These are phyloP conservation scores for Pomacea canaliculata DNA, from an alignment of 2,888 invertebrate genomes.

Conservation along the genomic window DNA sequence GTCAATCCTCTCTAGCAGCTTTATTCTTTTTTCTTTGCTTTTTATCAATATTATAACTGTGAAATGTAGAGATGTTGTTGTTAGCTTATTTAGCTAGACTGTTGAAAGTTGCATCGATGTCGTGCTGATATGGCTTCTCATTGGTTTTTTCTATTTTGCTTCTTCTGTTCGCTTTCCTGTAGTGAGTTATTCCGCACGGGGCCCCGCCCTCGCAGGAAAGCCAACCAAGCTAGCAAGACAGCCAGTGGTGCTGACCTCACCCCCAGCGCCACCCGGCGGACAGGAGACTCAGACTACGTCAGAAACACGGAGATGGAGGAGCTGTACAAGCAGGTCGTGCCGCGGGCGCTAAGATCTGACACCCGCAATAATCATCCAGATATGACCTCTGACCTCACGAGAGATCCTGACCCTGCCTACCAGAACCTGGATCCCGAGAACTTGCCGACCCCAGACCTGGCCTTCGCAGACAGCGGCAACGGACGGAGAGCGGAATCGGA, in stretches of 20 bases:
- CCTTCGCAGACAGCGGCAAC: too few relatives aligned
- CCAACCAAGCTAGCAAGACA: conserved; percentile 18
- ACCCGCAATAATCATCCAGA: neutral
- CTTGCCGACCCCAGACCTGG: too few relatives aligned
- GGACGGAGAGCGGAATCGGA: too few relatives aligned
- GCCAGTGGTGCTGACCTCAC: conserved; percentile 13
- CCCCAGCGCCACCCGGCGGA: conserved; percentile 8
- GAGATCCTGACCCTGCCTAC: conserved; percentile 20
- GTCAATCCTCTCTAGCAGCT: too few relatives aligned
- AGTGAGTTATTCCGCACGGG: conserved; percentile 42
- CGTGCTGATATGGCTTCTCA: neutral
- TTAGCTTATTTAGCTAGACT: too few relatives aligned
- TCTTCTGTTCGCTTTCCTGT: neutral
- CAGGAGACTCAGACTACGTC: conserved; percentile 2
- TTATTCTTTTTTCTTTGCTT: too few relatives aligned
- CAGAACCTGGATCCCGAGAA: conserved; percentile 17
- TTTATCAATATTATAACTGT: too few relatives aligned
- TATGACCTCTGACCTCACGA: neutral
- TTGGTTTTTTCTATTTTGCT: neutral
- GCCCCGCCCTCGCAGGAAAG: conserved; percentile 36
- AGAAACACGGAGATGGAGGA: conserved; percentile 16
- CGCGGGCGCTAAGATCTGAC: neutral
- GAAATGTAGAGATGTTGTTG: too few relatives aligned
- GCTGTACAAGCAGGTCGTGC: conserved; percentile 22
- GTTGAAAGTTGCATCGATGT: too few relatives aligned